phyloP scores from a whole-genome alignment of 2,888 invertebrate genomes.

The Eucera pruinosa region DNA sequence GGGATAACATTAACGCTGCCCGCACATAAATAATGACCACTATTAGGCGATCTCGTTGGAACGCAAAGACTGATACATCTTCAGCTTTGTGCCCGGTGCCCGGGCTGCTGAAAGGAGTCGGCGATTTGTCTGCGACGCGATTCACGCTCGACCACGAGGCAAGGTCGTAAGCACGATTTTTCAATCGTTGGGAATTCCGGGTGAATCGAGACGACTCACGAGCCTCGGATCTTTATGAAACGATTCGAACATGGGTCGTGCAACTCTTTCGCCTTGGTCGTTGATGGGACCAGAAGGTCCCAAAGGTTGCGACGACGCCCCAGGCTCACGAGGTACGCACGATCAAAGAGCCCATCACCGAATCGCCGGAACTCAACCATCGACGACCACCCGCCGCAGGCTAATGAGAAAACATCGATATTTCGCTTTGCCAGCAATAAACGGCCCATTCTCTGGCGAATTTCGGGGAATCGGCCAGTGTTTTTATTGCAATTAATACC shows the following conservation, averaged over 20 bases:
- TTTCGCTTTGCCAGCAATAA: slow-evolving; percentile 56
- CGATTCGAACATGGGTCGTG: slow-evolving; percentile 42
- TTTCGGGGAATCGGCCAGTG: too few species aligned
- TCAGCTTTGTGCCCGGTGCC: slow-evolving; percentile 61
- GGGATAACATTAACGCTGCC: slow-evolving; percentile 62
- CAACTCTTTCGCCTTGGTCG: slow-evolving; percentile 47
- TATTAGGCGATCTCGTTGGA: slow-evolving; percentile 73
- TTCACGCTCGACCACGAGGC: slow-evolving; percentile 50
- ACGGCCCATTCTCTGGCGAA: slow-evolving; percentile 40
- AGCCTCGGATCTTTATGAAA: slow-evolving; percentile 1
- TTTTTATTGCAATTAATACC: slow-evolving; percentile 50
- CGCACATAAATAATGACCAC: slow-evolving; percentile 68
- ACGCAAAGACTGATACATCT: slow-evolving; percentile 72
- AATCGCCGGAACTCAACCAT: slow-evolving; percentile 68
- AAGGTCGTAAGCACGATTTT: slow-evolving; percentile 59
- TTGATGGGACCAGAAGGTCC: slow-evolving; percentile 60
- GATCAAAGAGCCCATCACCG: slow-evolving; percentile 73
- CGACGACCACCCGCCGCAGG: slow-evolving; percentile 61
- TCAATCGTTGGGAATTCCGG: slow-evolving; percentile 49
- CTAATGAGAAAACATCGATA: slow-evolving; percentile 63
- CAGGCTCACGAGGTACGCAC: slow-evolving; percentile 64
- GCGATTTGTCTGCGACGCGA: slow-evolving; percentile 66
- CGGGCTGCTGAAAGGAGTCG: slow-evolving; percentile 65
- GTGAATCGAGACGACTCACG: slow-evolving; percentile 31
- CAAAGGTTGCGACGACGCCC: slow-evolving; percentile 68